Evolutionary conservation across 2,797 vertebrate genomes (phyloP).

Genomic region (Helarctos malayanus): DNA sequence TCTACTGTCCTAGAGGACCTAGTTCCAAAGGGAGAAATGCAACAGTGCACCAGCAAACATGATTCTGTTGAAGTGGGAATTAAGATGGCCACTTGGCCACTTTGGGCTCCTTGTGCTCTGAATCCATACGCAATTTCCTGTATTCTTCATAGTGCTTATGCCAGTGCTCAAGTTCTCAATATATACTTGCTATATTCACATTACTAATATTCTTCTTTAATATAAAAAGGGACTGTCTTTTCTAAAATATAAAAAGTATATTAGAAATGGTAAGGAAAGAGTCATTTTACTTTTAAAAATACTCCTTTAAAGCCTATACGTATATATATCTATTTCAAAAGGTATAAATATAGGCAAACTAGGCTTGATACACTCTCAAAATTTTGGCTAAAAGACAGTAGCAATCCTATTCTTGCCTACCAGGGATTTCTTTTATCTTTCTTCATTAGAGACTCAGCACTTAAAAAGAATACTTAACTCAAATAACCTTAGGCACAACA

Average conservation of each 20-base stretch:
- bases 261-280: constrained; percentile 57
- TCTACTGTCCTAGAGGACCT: no score
- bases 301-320: neutral
- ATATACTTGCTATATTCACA: constrained; percentile 45
- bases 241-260: constrained; percentile 58
- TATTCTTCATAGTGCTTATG: constrained; percentile 1
- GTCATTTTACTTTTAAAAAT: constrained; percentile 50
- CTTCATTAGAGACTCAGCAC: constrained; percentile 25
- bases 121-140: neutral
- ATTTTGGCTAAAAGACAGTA: constrained; percentile 59
- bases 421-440: constrained; percentile 46
- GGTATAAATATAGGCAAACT: constrained; percentile 32
- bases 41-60: no score
- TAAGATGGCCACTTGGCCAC: no score
- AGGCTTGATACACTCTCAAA: neutral
- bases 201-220: constrained; percentile 58
- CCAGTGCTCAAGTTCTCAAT: constrained; percentile 39
- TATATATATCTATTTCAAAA: neutral
- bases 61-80: no score
- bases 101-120: no score
- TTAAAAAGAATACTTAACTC: constrained; percentile 57
- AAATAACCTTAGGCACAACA: constrained; percentile 43
- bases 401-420: constrained; percentile 10
- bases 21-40: no score
- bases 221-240: constrained; percentile 52